A percentile compares a stretch with the other conserved stretches of the same genome.
phyloP scores from a whole-genome alignment of 2,113 vertebrate genomes.

The Atlantisia rogersi region DNA sequence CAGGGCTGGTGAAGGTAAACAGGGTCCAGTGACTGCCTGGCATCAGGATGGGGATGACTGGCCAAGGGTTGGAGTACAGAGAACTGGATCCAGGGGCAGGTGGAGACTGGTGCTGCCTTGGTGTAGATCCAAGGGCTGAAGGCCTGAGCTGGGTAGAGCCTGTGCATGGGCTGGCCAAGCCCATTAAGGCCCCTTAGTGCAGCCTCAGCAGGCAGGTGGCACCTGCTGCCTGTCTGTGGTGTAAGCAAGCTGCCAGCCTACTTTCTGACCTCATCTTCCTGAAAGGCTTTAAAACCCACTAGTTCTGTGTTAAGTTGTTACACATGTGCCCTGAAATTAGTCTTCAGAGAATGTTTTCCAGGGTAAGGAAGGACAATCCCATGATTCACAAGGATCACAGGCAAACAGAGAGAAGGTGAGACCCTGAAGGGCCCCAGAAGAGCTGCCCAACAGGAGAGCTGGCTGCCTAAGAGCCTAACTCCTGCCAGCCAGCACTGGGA shows the following conservation, averaged over 20 bases:
- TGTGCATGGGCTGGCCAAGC: neutral
- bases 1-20: neutral
- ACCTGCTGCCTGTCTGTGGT: neutral
- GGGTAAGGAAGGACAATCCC: neutral
- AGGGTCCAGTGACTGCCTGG: neutral
- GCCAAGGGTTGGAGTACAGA: neutral
- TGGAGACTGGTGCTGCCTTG: rapidly evolving
- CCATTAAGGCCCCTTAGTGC: neutral
- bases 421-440: neutral
- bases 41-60: neutral
- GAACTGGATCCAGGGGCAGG: neutral
- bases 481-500: neutral
- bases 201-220: neutral
- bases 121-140: neutral
- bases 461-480: neutral
- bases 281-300: neutral
- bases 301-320: neutral
- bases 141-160: neutral
- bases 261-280: neutral
- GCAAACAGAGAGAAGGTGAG: neutral
- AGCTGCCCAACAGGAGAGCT: neutral
- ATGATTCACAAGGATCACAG: neutral
- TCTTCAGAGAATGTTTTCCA: neutral
- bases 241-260: neutral
- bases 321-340: neutral